Conservation (phyloP, 2,888 invertebrate species). For the Esperia sulphurella region DNA sequence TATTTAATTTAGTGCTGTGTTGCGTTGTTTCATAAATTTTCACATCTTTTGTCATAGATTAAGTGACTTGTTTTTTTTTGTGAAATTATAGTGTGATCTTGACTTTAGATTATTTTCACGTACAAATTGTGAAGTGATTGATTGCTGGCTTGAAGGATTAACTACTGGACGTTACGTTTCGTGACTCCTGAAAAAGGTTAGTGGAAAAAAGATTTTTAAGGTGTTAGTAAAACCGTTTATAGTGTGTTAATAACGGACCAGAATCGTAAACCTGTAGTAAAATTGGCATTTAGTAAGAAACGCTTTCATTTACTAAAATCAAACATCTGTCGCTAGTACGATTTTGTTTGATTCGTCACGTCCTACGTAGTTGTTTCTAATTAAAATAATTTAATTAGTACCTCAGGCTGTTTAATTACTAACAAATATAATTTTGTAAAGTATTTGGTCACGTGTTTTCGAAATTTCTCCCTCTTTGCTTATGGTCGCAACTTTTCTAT, state of each 20-base stretch:
- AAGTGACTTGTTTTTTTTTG: conserved; percentile 14
- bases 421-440: too few relatives aligned
- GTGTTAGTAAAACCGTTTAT: background rate
- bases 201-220: conserved; percentile 3
- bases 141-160: conserved; percentile 18
- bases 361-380: too few relatives aligned
- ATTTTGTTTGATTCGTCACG: too few relatives aligned
- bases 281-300: too few relatives aligned
- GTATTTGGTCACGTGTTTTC: too few relatives aligned
- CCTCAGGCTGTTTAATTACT: too few relatives aligned
- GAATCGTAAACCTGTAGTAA: too few relatives aligned
- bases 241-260: background rate
- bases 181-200: conserved; percentile 18
- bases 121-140: conserved; percentile 21
- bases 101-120: conserved; percentile 11
- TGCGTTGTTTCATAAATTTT: conserved; percentile 20
- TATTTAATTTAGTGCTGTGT: conserved; percentile 12
- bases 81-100: conserved; percentile 16
- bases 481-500: too few relatives aligned
- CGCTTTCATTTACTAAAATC: background rate
- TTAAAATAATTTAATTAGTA: too few relatives aligned
- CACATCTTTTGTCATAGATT: conserved; percentile 21
- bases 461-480: too few relatives aligned
- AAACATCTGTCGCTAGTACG: too few relatives aligned
- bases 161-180: conserved; percentile 13